These are phyloP conservation scores for Spongia lamella DNA, from an alignment of 37 sponge, comb jelly and placozoan species.

Conservation along the genomic window DNA sequence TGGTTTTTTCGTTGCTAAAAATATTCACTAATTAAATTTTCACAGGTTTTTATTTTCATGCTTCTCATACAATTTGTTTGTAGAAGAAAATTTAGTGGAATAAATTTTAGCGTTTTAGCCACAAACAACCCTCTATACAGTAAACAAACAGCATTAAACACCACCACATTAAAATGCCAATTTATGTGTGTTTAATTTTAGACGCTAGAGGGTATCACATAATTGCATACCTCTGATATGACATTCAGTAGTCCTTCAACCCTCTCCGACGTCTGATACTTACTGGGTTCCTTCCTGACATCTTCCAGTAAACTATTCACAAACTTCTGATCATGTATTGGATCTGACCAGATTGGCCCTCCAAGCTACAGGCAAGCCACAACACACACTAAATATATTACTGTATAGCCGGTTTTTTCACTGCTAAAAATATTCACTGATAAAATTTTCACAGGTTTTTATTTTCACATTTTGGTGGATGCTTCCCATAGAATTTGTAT, in stretches of 20 bases:
- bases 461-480: too few relatives aligned
- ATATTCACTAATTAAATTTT: too few relatives aligned
- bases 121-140: background rate
- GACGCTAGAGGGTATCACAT: background rate
- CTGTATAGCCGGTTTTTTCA: too few relatives aligned
- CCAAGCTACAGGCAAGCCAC: constrained; percentile 63
- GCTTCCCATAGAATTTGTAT: too few relatives aligned
- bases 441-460: too few relatives aligned
- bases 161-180: background rate
- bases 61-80: too few relatives aligned
- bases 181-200: background rate
- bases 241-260: constrained; percentile 86
- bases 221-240: constrained; percentile 64
- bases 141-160: background rate
- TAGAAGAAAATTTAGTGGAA: too few relatives aligned
- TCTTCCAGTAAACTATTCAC: constrained; percentile 63
- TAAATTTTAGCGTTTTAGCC: too few relatives aligned
- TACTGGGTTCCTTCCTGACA: constrained; percentile 11
- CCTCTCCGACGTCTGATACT: constrained; percentile 66
- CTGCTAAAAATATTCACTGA: too few relatives aligned
- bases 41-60: too few relatives aligned
- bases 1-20: too few relatives aligned
- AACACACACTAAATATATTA: background rate
- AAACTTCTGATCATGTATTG: constrained; percentile 89
- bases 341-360: constrained; percentile 92